phyloP scores from a whole-genome alignment of 2,797 vertebrate species.

The Peromyscus nudipes region DNA sequence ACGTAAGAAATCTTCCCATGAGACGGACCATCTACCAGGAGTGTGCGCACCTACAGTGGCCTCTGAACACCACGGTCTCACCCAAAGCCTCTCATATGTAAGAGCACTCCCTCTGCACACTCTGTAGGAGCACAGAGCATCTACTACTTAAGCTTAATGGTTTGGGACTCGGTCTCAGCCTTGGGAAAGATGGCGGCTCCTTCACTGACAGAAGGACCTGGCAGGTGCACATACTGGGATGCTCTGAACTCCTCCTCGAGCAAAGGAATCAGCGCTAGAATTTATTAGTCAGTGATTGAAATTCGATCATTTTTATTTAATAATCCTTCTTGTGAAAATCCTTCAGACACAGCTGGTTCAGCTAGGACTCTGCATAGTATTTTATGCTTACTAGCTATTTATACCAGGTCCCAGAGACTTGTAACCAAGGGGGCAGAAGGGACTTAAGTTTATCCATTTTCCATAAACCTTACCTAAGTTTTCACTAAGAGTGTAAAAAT shows the following conservation, averaged over 20 bases:
- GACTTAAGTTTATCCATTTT: not conserved
- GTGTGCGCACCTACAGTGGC: not conserved
- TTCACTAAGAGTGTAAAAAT: not conserved
- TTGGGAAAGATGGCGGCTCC: not conserved
- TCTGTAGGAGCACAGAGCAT: not conserved
- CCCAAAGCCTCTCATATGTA: not conserved
- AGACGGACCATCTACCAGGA: too few species aligned
- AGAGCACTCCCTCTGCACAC: too few species aligned
- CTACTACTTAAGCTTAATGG: too few species aligned
- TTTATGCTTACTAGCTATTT: conserved; percentile 29
- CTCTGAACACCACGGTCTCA: not conserved
- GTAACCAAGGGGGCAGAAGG: not conserved
- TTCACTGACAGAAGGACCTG: not conserved
- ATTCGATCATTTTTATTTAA: not conserved
- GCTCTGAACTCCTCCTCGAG: accelerated
- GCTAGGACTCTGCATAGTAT: not conserved
- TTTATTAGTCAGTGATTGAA: not conserved
- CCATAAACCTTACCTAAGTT: not conserved
- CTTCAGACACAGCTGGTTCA: not conserved
- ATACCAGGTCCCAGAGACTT: conserved; percentile 46
- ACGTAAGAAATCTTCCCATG: not conserved
- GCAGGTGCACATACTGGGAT: not conserved
- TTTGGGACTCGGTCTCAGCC: not conserved
- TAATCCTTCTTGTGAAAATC: not conserved
- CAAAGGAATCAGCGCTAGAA: not conserved